These are phyloP conservation scores for Meriones unguiculatus DNA, from an alignment of 2,113 vertebrate species.

Conservation along the genomic window DNA sequence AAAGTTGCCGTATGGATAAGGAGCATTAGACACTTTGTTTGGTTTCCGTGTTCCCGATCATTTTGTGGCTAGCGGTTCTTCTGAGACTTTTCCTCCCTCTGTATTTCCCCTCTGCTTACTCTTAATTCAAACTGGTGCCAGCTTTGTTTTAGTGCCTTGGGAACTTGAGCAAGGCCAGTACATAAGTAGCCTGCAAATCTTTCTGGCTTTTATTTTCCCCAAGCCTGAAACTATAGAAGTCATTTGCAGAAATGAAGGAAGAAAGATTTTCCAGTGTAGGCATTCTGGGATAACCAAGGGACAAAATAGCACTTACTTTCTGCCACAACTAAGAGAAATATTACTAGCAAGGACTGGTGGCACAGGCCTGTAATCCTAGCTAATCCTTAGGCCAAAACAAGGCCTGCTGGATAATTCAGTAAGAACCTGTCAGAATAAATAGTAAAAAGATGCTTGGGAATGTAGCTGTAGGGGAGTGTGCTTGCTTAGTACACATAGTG, in stretches of 20 bases:
- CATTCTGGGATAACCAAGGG: neutral
- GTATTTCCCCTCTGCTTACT: neutral
- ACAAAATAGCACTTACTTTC: neutral
- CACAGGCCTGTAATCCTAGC: neutral
- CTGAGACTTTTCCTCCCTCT: neutral
- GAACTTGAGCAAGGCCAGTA: neutral
- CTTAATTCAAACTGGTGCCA: neutral
- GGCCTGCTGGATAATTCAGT: neutral
- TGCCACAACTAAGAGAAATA: neutral
- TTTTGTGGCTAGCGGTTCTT: neutral
- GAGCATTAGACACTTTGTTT: neutral
- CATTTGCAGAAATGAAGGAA: slow-evolving; percentile 18
- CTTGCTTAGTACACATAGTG: too few species aligned
- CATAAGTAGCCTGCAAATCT: slow-evolving; percentile 48
- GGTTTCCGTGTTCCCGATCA: neutral
- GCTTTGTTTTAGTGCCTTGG: slow-evolving; percentile 28
- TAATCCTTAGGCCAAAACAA: neutral
- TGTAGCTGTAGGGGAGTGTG: neutral
- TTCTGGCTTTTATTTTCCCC: slow-evolving; percentile 59
- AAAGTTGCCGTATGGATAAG: neutral
- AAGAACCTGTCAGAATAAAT: neutral
- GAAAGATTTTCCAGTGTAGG: neutral
- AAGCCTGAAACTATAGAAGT: slow-evolving; percentile 11
- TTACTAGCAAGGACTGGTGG: neutral
- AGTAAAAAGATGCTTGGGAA: neutral